Conservation (phyloP, 2,888 invertebrate genomes). For the Agriopis aurantiaria region DNA sequence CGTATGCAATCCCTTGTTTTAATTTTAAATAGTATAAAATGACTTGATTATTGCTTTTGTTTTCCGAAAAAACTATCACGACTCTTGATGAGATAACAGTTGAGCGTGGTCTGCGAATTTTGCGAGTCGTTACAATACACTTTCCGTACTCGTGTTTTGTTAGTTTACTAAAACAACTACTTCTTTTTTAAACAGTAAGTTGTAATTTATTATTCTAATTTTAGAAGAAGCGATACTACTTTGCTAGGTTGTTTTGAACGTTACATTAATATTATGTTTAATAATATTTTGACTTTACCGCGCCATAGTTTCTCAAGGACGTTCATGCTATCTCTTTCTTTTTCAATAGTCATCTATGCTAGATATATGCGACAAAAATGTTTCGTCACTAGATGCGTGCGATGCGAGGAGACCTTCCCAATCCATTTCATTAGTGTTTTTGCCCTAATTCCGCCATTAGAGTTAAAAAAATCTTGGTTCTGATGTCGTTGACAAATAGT, state of each 20-base stretch:
- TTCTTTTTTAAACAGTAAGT: not conserved
- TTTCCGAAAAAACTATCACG: not conserved
- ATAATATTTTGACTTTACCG: constrained; percentile 78
- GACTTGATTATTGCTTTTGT: not conserved
- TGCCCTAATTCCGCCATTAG: constrained; percentile 82
- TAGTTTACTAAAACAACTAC: too few species aligned
- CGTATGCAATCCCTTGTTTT: not conserved
- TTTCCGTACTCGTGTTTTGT: not conserved
- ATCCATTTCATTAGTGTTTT: constrained; percentile 74
- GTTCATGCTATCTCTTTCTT: constrained; percentile 68
- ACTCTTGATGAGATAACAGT: not conserved
- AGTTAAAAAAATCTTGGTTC: constrained; percentile 66
- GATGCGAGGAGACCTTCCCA: constrained; percentile 56
- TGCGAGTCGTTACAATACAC: not conserved
- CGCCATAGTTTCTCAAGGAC: constrained; percentile 78
- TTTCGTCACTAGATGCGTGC: constrained; percentile 78
- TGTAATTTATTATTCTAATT: constrained; percentile 1
- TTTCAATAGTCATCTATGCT: constrained; percentile 60
- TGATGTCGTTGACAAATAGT: constrained; percentile 55
- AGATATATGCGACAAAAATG: constrained; percentile 67
- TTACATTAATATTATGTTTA: not conserved
- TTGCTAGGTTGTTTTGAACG: not conserved
- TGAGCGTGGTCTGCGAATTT: not conserved
- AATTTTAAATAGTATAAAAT: not conserved
- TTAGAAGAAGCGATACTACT: not conserved